Percentiles rank a stretch among this genome's conserved stretches.
Evolutionary conservation across 2,888 invertebrate species (phyloP).

Genomic region (Nomada hirtipes): DNA sequence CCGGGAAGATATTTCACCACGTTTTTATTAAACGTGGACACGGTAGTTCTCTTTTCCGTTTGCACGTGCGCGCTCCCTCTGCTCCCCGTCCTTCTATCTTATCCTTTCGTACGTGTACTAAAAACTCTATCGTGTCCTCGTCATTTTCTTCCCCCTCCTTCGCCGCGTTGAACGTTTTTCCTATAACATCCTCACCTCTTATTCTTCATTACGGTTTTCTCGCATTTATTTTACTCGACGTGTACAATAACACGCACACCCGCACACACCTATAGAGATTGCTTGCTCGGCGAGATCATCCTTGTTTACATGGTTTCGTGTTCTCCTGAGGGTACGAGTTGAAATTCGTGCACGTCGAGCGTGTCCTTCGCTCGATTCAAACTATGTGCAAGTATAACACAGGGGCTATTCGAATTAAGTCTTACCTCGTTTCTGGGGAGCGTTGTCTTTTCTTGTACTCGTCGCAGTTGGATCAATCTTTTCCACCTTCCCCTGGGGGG

Average conservation of each 20-base stretch:
- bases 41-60: constrained; percentile 34
- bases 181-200: neutral
- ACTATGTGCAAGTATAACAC: neutral
- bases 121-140: constrained; percentile 30
- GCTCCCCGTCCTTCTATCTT: constrained; percentile 9
- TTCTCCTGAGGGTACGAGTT: constrained; percentile 17
- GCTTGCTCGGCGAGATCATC: constrained; percentile 1
- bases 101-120: constrained; percentile 16
- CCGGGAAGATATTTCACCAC: constrained; percentile 31
- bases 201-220: constrained; percentile 17
- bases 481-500: neutral
- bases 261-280: too few species aligned
- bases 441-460: neutral
- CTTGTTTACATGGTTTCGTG: constrained; percentile 34
- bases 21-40: constrained; percentile 36
- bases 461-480: constrained; percentile 15
- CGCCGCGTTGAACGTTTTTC: neutral
- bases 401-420: neutral
- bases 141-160: neutral
- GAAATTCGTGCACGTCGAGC: constrained; percentile 31
- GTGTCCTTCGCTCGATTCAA: constrained; percentile 33
- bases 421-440: neutral
- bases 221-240: constrained; percentile 28
- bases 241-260: neutral
- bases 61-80: constrained; percentile 7